These are phyloP conservation scores for Hermetia illucens DNA, from an alignment of 1,140 invertebrate species.

Conservation along the genomic window DNA sequence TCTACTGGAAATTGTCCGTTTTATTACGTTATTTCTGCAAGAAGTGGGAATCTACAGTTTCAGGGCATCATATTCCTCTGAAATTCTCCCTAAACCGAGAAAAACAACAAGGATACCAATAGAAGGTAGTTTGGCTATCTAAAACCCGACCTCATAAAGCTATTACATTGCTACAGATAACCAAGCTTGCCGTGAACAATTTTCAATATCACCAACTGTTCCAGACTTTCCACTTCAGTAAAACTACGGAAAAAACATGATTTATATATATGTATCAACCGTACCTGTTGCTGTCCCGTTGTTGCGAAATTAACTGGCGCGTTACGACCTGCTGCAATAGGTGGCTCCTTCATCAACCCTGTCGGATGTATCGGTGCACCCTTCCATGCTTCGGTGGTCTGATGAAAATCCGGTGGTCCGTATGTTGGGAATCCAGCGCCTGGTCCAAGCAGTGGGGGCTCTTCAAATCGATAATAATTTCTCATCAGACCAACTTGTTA, in stretches of 20 bases:
- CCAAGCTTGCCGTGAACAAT: too few species aligned
- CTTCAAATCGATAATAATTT: slow-evolving; percentile 32
- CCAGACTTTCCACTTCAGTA: too few species aligned
- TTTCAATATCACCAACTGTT: too few species aligned
- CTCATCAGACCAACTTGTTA: slow-evolving; percentile 17
- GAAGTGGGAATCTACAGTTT: too few species aligned
- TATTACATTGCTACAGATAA: too few species aligned
- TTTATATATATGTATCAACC: slow-evolving; percentile 5
- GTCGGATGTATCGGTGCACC: slow-evolving; percentile 25
- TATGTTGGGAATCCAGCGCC: slow-evolving; percentile 27
- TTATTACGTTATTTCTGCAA: too few species aligned
- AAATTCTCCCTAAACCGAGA: too few species aligned
- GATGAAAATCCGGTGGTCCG: slow-evolving; percentile 28
- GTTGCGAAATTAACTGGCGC: slow-evolving; percentile 25
- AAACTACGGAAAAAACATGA: neutral
- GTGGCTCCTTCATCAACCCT: slow-evolving; percentile 30
- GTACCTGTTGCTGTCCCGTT: slow-evolving; percentile 27
- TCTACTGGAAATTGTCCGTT: too few species aligned
- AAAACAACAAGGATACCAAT: too few species aligned
- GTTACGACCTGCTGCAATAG: slow-evolving; percentile 27
- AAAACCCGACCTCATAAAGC: too few species aligned
- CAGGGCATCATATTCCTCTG: too few species aligned
- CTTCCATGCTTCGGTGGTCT: slow-evolving; percentile 30
- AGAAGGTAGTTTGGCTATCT: too few species aligned
- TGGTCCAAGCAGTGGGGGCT: slow-evolving; percentile 30